Base-by-base conservation (phyloP, 2,888 invertebrate genomes). In the Dioctria linearis region DNA sequence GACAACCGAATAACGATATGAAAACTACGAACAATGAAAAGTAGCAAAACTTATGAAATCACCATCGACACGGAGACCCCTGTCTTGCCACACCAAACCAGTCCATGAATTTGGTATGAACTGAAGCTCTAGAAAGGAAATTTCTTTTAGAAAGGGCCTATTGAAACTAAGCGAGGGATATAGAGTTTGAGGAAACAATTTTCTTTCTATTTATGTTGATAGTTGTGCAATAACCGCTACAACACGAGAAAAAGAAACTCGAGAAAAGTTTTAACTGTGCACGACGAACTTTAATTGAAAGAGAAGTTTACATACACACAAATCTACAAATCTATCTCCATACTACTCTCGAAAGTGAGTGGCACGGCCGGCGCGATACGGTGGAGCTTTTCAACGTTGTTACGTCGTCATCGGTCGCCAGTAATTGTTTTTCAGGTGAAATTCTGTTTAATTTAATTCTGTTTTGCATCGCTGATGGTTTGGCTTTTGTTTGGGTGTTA, bases 1-100 rank as follows among this genome's bases (percentile, higher is more conserved):
- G 11, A 66, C 13, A 43, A 25, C 37, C 25, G 25, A 25, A 25
- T 25, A 25, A 25, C 25, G 25, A 25, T 25, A 25, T 25, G 25
- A 25, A 25, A 25, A 25, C 25, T 25, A 42, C 43, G 57, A 73
- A 73, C 73, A 73, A 73, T 73, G 57, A 73, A 73, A 73, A 42
- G 73, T 73, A 73, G 57, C 57, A 73, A 73, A 73, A 73, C 73
- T 73, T 73, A 73, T 57, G 73, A 73, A 73, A 73, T 73, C 59
- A 39, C 73, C 54, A 0, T 25, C 73, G 13, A 5, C 73, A 5
- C 73, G 59, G 42, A 73, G 54, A 57, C 73, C 59, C 37, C 59
- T 57, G 73, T 25, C 25, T 73, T 73, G 73, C 73, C 73, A 57
- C 73, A 73, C 73, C 59, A 42, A 9, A 73, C 73, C 43, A 59